Evolutionary conservation across 1,140 invertebrate species (phyloP), one percentile per base, ranked within the genome.

Genomic region (Meloidogyne hapla): DNA sequence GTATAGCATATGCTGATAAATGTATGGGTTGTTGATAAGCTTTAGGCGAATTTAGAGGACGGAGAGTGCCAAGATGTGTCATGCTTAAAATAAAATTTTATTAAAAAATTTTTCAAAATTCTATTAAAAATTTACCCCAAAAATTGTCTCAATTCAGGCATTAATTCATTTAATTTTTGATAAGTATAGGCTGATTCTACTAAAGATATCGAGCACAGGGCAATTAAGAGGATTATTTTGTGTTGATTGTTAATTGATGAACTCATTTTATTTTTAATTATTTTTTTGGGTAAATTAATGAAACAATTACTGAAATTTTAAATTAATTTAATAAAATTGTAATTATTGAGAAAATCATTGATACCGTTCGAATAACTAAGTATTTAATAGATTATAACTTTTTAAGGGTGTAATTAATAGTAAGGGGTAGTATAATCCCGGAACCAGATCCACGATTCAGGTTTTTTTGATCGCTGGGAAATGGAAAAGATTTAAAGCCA

Each of bases 131-230:
- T 42, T 69, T 70, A 70, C 69, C 69, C 69, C 3, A 70, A 28
- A 70, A 56, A 70, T 42, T 70, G 69, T n/a, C 69, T 45, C 40
- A 70, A 33, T 45, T 70, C 69, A 25, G 69, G 69, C 69, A 70
- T 70, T 42, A 70, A 70, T 21, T 70, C 69, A 61, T 45, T 61
- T 28, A 70, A n/a, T 45, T 70, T 70, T n/a, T 70, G 69, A 18
- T 70, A 70, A 61, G 69, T 70, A 61, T 70, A 70, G 15, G 69
- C 69, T 18, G 23, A 18, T 21, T 70, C 15, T 25, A 70, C 40
- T 26, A 42, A 33, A 13, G 13, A 42, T 42, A 48, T 70, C n/a
- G 48, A 56, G n/a, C 18, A 13, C 1, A 56, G 48, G n/a, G 48
- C 6, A 56, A 56, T n/a, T 8, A 56, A 56, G 18, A 56, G 18